Evolutionary conservation across 2,797 vertebrate species (phyloP).

Genomic region (Pteropus rufus): DNA sequence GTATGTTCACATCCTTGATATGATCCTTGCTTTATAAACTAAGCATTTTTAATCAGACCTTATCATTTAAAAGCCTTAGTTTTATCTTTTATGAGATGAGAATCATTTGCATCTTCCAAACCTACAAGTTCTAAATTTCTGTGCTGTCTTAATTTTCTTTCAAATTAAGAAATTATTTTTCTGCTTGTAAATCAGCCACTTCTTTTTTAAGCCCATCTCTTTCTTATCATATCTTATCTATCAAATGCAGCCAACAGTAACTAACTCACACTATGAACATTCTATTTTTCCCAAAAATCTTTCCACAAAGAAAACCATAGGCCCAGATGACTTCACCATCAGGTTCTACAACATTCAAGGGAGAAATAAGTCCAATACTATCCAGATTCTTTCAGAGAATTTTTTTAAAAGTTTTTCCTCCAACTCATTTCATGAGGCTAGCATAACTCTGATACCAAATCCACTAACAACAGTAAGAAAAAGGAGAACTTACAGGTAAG

Average conservation of each 20-base stretch:
- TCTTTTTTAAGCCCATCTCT: neutral
- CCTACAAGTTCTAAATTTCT: neutral
- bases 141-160: neutral
- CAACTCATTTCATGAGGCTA: neutral
- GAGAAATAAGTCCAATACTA: neutral
- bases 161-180: neutral
- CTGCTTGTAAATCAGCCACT: neutral
- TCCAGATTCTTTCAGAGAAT: neutral
- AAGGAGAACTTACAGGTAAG: neutral
- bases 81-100: neutral
- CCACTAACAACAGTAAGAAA: neutral
- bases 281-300: neutral
- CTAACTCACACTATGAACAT: neutral
- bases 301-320: neutral
- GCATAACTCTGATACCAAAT: neutral
- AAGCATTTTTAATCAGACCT: neutral
- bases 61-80: neutral
- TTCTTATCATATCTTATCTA: neutral
- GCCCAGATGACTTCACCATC: neutral
- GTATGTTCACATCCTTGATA: neutral
- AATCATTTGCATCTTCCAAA: neutral
- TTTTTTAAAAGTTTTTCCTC: neutral
- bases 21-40: neutral
- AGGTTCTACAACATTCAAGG: neutral
- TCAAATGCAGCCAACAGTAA: neutral